Conservation (phyloP, 2,797 vertebrate species). For the Mionectes olivaceus region DNA sequence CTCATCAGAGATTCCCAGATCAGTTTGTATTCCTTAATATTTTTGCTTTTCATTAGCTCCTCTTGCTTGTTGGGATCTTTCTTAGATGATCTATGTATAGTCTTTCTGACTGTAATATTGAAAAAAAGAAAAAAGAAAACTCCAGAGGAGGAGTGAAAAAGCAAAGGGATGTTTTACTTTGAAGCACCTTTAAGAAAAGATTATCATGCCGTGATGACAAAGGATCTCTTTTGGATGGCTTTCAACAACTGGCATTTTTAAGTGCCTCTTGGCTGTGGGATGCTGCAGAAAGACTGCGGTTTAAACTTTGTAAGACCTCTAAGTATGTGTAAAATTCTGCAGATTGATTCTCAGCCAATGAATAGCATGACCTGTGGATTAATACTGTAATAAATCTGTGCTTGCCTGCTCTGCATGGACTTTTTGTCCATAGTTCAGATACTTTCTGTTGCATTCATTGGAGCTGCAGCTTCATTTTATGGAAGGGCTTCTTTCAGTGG, state of each 20-base stretch:
- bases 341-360: slow-evolving; percentile 28
- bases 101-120: neutral
- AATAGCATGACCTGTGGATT: neutral
- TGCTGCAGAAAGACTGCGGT: neutral
- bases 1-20: neutral
- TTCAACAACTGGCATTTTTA: neutral
- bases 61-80: neutral
- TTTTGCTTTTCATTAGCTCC: neutral
- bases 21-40: neutral
- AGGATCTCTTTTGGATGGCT: neutral
- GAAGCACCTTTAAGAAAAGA: neutral
- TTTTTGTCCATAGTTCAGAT: neutral
- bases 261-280: neutral
- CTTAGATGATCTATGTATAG: no score
- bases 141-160: neutral
- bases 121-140: neutral
- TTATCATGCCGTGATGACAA: neutral
- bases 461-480: neutral
- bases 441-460: neutral
- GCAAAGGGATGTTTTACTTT: neutral
- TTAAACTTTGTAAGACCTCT: slow-evolving; percentile 25
- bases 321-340: slow-evolving; percentile 44
- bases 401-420: neutral
- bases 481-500: neutral
- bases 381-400: neutral